Conservation (phyloP, 2,888 invertebrate species). For the Drepana falcataria region DNA sequence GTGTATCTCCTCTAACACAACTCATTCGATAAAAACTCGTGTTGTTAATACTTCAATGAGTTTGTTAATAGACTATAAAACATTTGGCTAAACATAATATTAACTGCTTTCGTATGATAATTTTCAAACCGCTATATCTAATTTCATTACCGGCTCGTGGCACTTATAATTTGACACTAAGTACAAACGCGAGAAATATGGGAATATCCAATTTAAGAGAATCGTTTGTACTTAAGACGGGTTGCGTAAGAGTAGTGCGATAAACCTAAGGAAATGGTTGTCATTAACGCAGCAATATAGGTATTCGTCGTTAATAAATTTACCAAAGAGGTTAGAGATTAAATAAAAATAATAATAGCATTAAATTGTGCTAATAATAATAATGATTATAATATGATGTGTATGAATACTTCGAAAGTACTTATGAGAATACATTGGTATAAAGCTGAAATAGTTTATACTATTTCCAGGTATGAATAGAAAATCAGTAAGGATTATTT, state of each 20-base stretch:
- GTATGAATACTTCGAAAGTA: too few relatives aligned
- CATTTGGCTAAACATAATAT: conserved; percentile 8
- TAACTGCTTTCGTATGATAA: conserved; percentile 1
- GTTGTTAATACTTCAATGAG: conserved; percentile 34
- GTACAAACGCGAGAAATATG: not conserved
- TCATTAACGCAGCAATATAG: too few relatives aligned
- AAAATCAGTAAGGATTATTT: too few relatives aligned
- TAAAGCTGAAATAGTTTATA: too few relatives aligned
- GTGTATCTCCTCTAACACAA: conserved; percentile 26
- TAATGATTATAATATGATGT: too few relatives aligned
- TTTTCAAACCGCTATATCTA: not conserved
- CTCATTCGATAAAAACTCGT: conserved; percentile 38
- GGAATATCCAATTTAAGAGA: not conserved
- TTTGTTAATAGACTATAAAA: conserved; percentile 8
- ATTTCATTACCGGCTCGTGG: not conserved
- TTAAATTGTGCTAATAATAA: too few relatives aligned
- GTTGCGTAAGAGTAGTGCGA: not conserved
- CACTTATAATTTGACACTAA: not conserved
- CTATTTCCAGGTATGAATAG: too few relatives aligned
- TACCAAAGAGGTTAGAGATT: too few relatives aligned
- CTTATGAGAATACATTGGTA: too few relatives aligned
- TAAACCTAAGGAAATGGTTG: too few relatives aligned
- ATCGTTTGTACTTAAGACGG: not conserved
- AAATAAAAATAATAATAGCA: too few relatives aligned
- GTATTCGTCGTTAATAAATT: too few relatives aligned